Conservation (phyloP, 1,140 invertebrate species). For the Drosophila bifasciata region DNA sequence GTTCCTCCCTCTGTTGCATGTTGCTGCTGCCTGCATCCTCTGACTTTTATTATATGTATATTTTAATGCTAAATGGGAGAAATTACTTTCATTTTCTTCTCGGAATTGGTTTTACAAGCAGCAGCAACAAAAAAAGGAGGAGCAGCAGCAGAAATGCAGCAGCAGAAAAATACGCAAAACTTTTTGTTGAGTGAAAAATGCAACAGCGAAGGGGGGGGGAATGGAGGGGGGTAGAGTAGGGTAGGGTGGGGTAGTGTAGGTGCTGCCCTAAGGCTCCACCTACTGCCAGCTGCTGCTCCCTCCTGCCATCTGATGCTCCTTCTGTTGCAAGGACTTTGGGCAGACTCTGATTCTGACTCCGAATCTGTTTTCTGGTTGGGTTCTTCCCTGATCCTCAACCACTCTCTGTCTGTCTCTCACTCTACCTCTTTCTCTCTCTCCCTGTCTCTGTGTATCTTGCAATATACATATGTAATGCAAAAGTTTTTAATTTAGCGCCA, state of each 20-base stretch:
- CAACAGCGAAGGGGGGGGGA: slow-evolving; percentile 32
- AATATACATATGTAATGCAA: slow-evolving; percentile 75
- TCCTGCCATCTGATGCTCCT: not conserved
- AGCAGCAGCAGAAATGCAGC: slow-evolving; percentile 47
- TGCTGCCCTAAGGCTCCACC: slow-evolving; percentile 5
- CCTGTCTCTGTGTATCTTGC: slow-evolving; percentile 59
- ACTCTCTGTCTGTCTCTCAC: slow-evolving; percentile 54
- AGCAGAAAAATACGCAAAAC: slow-evolving; percentile 52
- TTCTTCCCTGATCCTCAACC: slow-evolving; percentile 9
- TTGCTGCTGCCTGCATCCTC: not conserved
- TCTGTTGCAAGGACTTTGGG: slow-evolving; percentile 32
- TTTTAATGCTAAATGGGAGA: slow-evolving; percentile 78
- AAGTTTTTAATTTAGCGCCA: slow-evolving; percentile 83
- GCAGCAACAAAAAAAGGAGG: slow-evolving; percentile 8
- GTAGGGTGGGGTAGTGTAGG: too few relatives aligned
- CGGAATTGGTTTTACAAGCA: slow-evolving; percentile 79
- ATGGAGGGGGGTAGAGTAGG: not conserved
- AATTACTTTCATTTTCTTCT: slow-evolving; percentile 80
- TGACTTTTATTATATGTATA: slow-evolving; percentile 72
- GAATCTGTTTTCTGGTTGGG: slow-evolving; percentile 10
- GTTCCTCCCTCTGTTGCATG: not conserved
- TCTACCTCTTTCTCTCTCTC: slow-evolving; percentile 54
- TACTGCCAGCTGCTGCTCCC: not conserved
- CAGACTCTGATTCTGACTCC: slow-evolving; percentile 27
- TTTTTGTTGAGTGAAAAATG: slow-evolving; percentile 75